Conservation (phyloP, 1,140 invertebrate genomes). For the Helicoverpa zea region DNA sequence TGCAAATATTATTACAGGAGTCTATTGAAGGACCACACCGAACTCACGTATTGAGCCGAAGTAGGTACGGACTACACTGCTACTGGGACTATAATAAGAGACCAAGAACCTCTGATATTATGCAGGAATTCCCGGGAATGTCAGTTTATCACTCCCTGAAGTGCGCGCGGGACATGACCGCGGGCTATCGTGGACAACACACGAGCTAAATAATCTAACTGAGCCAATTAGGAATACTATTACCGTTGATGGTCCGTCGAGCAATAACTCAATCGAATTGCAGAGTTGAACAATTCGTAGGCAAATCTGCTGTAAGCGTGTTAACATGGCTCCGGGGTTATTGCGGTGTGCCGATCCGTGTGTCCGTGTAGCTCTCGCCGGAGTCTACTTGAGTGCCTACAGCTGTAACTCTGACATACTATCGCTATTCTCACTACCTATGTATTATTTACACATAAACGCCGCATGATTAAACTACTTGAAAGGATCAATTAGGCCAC, state of each 20-base stretch:
- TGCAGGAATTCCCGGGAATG: conserved; percentile 28
- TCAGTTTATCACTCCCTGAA: conserved; percentile 37
- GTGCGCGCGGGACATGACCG: conserved; percentile 7
- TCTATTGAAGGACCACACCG: conserved; percentile 78
- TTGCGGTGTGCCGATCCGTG: conserved; percentile 77
- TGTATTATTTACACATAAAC: conserved; percentile 46
- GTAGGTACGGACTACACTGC: conserved; percentile 38
- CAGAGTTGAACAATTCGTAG: conserved; percentile 80
- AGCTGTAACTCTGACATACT: conserved; percentile 4
- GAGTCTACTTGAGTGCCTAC: conserved; percentile 47
- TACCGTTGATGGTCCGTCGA: conserved; percentile 63
- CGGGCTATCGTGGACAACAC: background rate
- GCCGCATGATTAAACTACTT: conserved; percentile 55
- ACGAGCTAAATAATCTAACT: conserved; percentile 31
- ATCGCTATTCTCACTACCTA: conserved; percentile 12
- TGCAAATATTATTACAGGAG: conserved; percentile 83
- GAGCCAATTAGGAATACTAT: conserved; percentile 51
- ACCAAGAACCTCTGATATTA: conserved; percentile 33
- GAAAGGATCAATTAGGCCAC: conserved; percentile 58
- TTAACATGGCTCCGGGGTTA: conserved; percentile 81
- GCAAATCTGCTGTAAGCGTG: conserved; percentile 81
- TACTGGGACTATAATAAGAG: conserved; percentile 44
- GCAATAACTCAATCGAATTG: conserved; percentile 76
- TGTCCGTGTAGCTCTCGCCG: conserved; percentile 57
- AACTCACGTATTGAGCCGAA: conserved; percentile 71